Base-by-base conservation (phyloP, 2,797 vertebrate genomes). In the Remorina albescens region DNA sequence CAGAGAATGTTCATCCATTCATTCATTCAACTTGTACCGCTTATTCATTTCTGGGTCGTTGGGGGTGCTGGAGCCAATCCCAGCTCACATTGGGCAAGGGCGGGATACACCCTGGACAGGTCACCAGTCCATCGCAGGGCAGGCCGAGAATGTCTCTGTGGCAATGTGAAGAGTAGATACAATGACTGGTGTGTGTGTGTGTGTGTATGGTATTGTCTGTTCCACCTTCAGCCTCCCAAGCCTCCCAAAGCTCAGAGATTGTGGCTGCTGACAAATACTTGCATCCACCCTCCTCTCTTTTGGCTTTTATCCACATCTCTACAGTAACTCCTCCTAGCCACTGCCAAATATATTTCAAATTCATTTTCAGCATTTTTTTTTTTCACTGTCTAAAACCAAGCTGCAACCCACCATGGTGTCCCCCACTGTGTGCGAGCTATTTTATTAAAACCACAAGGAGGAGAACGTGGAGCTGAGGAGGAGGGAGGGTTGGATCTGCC, bases 201-300 rank as follows among this genome's bases (percentile, higher is more conserved):
- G 34, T 32, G 67, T 47, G 34, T 49, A 54, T 28, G 19, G 18
- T 15, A 28, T 10, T 66, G 34, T 23, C 49, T 76, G 77, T 68
- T 77, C 82, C 56, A 83, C 71, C 74, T 86, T 74, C 75, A 73
- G 61, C 55, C 62, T 71, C 44, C 56, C 64, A 79, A 71, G 59
- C 59, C 72, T 71, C 63, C 71, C 42, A 69, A 28, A 77, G 61
- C 15, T 16, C 42, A 49, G 54, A 81, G 49, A 75, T 58, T 60
- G 62, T 47, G 39, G 71, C n/a, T 76, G 80, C n/a, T 76, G 80
- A 81, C 78, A 74, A 54, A 37, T 32, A 44, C 50, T 55, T 21
- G 41, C 21, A 58, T 54, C 28, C 26, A 26, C 54, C 49, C 26
- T 15, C 26, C n/a, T 47, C 60, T 56, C 25, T 64, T 47, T 19